Evolutionary conservation across 2,888 invertebrate species (phyloP).

Genomic region (Oscheius sp.): DNA sequence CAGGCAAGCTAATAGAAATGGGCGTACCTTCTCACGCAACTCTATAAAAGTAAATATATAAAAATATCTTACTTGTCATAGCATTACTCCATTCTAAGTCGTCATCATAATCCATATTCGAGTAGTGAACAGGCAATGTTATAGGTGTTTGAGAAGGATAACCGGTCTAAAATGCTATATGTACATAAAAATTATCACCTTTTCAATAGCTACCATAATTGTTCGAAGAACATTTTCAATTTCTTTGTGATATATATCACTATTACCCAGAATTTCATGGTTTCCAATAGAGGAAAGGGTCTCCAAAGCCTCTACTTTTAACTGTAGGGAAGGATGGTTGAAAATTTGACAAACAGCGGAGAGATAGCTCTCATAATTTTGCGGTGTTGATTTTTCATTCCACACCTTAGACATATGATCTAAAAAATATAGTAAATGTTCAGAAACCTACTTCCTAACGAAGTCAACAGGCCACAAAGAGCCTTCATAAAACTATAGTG

Average conservation of each 20-base stretch:
- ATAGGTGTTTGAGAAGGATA: conserved; percentile 29
- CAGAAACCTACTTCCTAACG: conserved; percentile 43
- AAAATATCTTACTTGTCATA: conserved; percentile 42
- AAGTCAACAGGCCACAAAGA: conserved; percentile 56
- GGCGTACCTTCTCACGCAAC: conserved; percentile 12
- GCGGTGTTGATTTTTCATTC: conserved; percentile 47
- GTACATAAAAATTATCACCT: too few relatives aligned
- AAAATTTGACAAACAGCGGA: conserved; percentile 53
- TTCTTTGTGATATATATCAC: conserved; percentile 29
- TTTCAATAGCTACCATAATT: conserved; percentile 47
- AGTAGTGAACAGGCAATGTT: conserved; percentile 49
- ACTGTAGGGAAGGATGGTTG: conserved; percentile 50
- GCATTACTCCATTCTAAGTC: conserved; percentile 54
- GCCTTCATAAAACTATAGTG: conserved; percentile 61
- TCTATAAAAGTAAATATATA: conserved; percentile 2
- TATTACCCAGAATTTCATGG: conserved; percentile 7
- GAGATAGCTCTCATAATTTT: conserved; percentile 55
- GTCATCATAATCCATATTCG: conserved; percentile 58
- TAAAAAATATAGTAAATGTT: not conserved
- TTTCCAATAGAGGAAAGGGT: not conserved
- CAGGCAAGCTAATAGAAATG: not conserved
- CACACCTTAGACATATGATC: conserved; percentile 51
- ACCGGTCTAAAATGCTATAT: too few relatives aligned
- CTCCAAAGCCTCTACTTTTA: conserved; percentile 23
- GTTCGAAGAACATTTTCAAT: conserved; percentile 35